Conservation (phyloP, 1,140 invertebrate species). For the Lethocerus indicus region DNA sequence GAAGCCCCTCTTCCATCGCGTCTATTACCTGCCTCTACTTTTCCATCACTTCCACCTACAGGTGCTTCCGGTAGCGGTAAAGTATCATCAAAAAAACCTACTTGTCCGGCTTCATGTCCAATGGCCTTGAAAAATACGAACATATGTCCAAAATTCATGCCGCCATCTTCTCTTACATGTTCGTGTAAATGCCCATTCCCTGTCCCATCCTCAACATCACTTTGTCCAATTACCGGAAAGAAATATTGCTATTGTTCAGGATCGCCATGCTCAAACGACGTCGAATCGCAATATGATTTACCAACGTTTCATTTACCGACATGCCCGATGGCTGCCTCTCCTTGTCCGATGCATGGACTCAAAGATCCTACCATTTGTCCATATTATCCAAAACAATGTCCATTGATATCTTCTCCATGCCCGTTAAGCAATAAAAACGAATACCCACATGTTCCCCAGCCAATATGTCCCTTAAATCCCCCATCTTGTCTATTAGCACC, state of each 20-base stretch:
- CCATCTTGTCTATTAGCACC: neutral
- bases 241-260: neutral
- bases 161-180: neutral
- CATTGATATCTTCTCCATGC: neutral
- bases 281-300: neutral
- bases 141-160: neutral
- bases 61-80: neutral
- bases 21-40: neutral
- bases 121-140: neutral
- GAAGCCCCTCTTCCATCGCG: neutral
- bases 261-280: neutral
- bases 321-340: neutral
- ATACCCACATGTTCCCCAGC: neutral
- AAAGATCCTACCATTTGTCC: neutral
- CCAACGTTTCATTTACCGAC: neutral
- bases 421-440: no score
- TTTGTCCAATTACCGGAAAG: neutral
- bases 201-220: neutral
- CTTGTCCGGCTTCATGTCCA: neutral
- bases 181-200: neutral
- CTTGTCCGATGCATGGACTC: neutral
- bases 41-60: neutral
- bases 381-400: constrained; percentile 1
- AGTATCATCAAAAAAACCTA: no score
- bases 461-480: neutral